Evolutionary conservation across 2,113 vertebrate species (phyloP).

Genomic region (Cyanistes caeruleus): DNA sequence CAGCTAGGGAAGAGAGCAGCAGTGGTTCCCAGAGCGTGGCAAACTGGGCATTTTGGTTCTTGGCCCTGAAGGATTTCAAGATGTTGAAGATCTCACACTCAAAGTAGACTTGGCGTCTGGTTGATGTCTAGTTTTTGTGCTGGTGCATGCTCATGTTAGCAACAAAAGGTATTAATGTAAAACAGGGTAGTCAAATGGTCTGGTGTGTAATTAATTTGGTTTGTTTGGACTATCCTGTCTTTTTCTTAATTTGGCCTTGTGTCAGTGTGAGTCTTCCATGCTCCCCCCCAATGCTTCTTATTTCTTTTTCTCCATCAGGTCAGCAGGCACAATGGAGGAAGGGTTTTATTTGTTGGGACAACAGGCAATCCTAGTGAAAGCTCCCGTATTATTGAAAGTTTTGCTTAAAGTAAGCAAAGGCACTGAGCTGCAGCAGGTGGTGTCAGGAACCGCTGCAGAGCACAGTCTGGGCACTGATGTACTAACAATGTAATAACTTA

Average conservation of each 20-base stretch:
- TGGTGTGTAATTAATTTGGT: not conserved
- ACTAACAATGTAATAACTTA: not conserved
- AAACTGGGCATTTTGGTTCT: not conserved
- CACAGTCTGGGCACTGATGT: too few relatives aligned
- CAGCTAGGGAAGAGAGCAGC: rapidly evolving
- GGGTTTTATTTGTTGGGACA: not conserved
- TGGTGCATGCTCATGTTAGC: not conserved
- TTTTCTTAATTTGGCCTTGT: not conserved
- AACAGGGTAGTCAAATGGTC: not conserved
- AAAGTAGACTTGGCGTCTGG: not conserved
- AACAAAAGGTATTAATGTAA: not conserved
- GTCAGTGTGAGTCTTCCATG: not conserved
- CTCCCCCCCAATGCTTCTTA: too few relatives aligned
- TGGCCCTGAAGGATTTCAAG: not conserved
- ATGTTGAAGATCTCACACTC: not conserved
- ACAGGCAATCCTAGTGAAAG: not conserved
- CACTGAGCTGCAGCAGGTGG: not conserved
- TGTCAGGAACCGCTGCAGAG: not conserved
- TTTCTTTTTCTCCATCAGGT: not conserved
- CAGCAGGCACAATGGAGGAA: not conserved
- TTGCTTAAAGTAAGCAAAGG: not conserved
- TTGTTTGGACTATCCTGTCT: not conserved
- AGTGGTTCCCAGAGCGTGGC: rapidly evolving
- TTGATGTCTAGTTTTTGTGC: rapidly evolving
- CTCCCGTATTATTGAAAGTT: not conserved